Evolutionary conservation across 1,140 invertebrate species (phyloP), one percentile per base, ranked within the genome.

Genomic region (Branchinecta lindahli): DNA sequence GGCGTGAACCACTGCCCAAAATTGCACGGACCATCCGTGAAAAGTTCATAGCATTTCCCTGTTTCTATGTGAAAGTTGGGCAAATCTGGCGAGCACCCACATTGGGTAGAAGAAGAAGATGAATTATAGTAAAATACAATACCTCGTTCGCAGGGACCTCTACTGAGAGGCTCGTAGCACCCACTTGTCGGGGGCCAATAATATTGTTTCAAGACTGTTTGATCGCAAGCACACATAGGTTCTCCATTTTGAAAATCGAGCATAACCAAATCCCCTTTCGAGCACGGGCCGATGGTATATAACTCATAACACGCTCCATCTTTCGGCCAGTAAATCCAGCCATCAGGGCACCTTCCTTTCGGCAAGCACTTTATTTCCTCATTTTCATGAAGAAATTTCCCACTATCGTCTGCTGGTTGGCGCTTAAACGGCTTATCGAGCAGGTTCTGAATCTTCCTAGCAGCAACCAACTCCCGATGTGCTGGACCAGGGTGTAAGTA

Each of bases 121-220:
- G 46, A 45, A 52, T 72, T 72, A 66, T 72, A 72, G 69, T 91
- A 77, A 77, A 90, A 90, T 52, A 91, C 77, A 75, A 86, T 83
- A 0, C 89, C 89, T 3, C 80, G 81, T 75, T 86, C 84, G 75
- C 89, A 91, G 7, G 89, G 88, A 1, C 89, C 89, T 72, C 82
- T 83, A 0, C 87, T 86, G 74, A 86, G 90, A 75, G 89, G 87
- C 73, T 90, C 85, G 73, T 89, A 86, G 75, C 89, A 91, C 6
- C 85, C 83, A 8, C 83, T 82, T 7, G 74, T 76, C 0, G 79
- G 74, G 7, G 76, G 73, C 79, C 83, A 84, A 46, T 79, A 80
- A 71, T 82, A 84, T 9, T 77, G 74, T 15, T 76, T 75, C 45
- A 85, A 44, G 10, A 47, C 45, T 44, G 21, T 67, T 20, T 69